Evolutionary conservation across 2,797 vertebrate species (phyloP).

Genomic region (Platalea minor): DNA sequence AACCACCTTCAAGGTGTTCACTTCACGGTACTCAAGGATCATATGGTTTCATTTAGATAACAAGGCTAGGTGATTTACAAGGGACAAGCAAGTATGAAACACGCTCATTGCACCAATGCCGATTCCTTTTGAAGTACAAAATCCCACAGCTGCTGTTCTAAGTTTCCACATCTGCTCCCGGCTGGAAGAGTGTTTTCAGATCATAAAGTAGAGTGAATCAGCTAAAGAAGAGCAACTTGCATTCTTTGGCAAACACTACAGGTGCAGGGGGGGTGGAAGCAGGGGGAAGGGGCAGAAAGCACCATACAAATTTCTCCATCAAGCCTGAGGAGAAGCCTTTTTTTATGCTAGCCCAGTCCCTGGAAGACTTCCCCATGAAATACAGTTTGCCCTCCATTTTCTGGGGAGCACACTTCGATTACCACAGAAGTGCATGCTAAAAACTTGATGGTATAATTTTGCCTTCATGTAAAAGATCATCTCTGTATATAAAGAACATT

Average conservation of each 20-base stretch:
- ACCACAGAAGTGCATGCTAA: background rate
- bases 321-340: background rate
- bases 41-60: background rate
- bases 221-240: background rate
- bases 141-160: conserved; percentile 6
- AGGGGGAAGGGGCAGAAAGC: background rate
- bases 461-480: background rate
- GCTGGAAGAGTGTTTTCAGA: background rate
- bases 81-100: background rate
- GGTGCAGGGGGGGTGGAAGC: background rate
- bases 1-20: background rate
- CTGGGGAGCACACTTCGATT: background rate
- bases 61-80: background rate
- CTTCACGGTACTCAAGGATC: background rate
- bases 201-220: conserved; percentile 9
- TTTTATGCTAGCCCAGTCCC: background rate
- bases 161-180: conserved; percentile 33
- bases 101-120: background rate
- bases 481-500: background rate
- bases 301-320: background rate
- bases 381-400: background rate
- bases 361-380: background rate
- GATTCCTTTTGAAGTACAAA: conserved; percentile 25
- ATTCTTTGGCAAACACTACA: background rate
- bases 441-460: background rate